Percentiles rank a stretch among this genome's conserved stretches.
phyloP scores from a whole-genome alignment of 2,113 vertebrate species.

The Cyanoliseus patagonus region DNA sequence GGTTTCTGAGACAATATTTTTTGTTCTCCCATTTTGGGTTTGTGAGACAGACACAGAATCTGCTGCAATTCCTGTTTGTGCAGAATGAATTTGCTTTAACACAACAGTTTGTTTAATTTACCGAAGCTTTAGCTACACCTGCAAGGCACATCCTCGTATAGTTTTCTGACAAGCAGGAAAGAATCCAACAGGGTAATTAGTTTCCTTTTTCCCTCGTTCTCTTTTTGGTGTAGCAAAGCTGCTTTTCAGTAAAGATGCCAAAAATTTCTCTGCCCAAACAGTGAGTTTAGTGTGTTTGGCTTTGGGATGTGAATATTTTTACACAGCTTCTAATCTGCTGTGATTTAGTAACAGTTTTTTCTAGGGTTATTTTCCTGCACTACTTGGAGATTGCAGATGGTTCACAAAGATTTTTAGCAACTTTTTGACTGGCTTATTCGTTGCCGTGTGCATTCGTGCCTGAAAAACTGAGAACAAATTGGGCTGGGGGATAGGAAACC shows the following conservation, averaged over 20 bases:
- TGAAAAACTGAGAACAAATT: background rate
- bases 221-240: slow-evolving; percentile 34
- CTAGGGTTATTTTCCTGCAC: background rate
- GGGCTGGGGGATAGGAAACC: background rate
- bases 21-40: slow-evolving; percentile 13
- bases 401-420: slow-evolving; percentile 14
- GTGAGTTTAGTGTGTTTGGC: slow-evolving; percentile 51
- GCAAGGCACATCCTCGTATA: slow-evolving; percentile 26
- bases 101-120: slow-evolving; percentile 38
- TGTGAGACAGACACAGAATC: slow-evolving; percentile 28
- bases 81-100: slow-evolving; percentile 39
- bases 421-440: slow-evolving; percentile 16
- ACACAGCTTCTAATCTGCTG: slow-evolving; percentile 16
- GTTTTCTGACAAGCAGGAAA: slow-evolving; percentile 32
- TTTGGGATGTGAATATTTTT: slow-evolving; percentile 48
- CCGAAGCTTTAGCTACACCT: slow-evolving; percentile 48
- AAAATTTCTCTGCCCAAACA: slow-evolving; percentile 41
- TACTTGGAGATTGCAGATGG: background rate
- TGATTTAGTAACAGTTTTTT: slow-evolving; percentile 42
- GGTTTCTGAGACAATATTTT: background rate
- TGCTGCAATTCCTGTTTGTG: slow-evolving; percentile 26
- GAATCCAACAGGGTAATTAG: slow-evolving; percentile 34
- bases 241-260: slow-evolving; percentile 40
- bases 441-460: background rate
- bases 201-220: slow-evolving; percentile 3